Percentiles rank a stretch among this genome's conserved stretches.
phyloP scores from a whole-genome alignment of 2,113 vertebrate species.

The Chamaea fasciata region DNA sequence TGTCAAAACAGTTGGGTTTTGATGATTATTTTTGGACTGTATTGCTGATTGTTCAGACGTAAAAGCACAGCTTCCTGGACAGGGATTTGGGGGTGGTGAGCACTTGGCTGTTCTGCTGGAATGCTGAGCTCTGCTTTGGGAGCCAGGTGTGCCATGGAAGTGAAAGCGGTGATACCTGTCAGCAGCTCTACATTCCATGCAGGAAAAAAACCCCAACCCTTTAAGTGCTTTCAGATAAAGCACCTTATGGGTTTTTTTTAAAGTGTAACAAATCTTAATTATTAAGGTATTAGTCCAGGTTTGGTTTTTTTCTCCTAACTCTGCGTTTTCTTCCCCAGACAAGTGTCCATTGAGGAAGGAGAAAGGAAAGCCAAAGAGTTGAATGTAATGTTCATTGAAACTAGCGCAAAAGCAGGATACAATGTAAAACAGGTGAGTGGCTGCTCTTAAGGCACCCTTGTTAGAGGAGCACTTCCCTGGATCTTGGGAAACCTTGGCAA shows the following conservation, averaged over 20 bases:
- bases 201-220: rapidly evolving
- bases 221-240: background rate
- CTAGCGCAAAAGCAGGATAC: slow-evolving; percentile 98
- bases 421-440: slow-evolving; percentile 97
- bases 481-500: rapidly evolving
- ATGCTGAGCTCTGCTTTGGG: background rate
- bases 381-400: slow-evolving; percentile 99
- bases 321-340: slow-evolving; percentile 76
- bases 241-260: background rate
- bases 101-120: background rate
- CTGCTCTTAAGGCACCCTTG: rapidly evolving
- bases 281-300: background rate
- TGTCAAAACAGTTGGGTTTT: background rate
- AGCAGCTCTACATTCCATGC: background rate
- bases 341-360: slow-evolving; percentile 99
- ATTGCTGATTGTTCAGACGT: background rate
- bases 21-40: background rate
- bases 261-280: background rate
- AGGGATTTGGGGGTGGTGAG: background rate
- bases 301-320: background rate
- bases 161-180: background rate
- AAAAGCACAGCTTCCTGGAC: background rate
- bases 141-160: background rate
- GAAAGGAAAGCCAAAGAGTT: slow-evolving; percentile 99
- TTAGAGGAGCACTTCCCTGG: background rate